These are phyloP conservation scores for Meliscaeva auricollis DNA, from an alignment of 2,888 invertebrate species.

Conservation along the genomic window DNA sequence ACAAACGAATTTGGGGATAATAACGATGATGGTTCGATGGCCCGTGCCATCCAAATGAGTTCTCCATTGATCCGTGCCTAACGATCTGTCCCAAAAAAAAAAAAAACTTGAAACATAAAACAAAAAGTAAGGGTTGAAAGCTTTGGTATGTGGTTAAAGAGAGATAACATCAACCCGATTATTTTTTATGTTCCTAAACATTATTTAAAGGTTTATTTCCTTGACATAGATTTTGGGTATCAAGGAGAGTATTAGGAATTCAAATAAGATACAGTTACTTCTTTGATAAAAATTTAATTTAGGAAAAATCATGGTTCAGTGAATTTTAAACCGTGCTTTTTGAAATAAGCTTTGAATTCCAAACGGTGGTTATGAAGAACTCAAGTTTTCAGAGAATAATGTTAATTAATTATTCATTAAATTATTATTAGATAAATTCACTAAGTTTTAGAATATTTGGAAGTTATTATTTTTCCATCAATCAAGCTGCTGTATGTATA, in stretches of 20 bases:
- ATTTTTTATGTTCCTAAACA: slow-evolving; percentile 1
- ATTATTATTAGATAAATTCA: too few species aligned
- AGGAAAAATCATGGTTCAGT: slow-evolving; percentile 6
- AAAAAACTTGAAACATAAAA: slow-evolving; percentile 5
- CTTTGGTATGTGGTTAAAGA: slow-evolving; percentile 15
- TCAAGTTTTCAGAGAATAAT: too few species aligned
- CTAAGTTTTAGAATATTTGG: too few species aligned
- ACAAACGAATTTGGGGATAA: slow-evolving; percentile 23
- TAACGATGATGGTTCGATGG: slow-evolving; percentile 20
- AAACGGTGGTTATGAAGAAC: neutral
- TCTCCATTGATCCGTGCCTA: slow-evolving; percentile 22
- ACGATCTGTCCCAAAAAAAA: slow-evolving; percentile 5
- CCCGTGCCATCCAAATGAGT: slow-evolving; percentile 20
- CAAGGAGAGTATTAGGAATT: slow-evolving; percentile 9
- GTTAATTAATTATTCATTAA: too few species aligned
- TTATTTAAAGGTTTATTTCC: slow-evolving; percentile 12
- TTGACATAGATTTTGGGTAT: neutral
- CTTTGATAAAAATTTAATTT: neutral
- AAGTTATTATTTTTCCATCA: too few species aligned
- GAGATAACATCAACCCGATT: neutral
- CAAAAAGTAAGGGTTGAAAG: slow-evolving; percentile 22
- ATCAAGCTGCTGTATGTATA: too few species aligned
- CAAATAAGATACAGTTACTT: neutral
- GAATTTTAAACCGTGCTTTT: neutral
- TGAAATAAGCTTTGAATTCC: neutral